Evolutionary conservation across 2,888 invertebrate genomes (phyloP), one percentile per base, ranked within the genome.

Genomic region (Apeira syringaria): DNA sequence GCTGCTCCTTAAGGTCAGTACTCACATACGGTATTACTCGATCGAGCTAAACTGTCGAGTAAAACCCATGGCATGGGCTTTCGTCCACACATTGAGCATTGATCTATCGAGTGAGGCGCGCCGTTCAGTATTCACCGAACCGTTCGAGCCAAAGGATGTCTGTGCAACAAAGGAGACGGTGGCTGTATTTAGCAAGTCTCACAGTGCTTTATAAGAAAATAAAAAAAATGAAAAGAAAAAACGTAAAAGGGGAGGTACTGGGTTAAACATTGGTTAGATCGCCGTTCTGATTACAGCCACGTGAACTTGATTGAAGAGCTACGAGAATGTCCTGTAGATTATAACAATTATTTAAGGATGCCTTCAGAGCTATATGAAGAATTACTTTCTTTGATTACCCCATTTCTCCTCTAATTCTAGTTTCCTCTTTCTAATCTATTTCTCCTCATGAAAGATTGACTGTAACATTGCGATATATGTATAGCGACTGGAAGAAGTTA

Each of bases 101-200:
- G 15, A 29, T 29, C 29, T 29, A 29, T 15, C 15, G 29, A 29
- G 29, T 15, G 29, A 29, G 8, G 15, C 15, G 13, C 15, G 15
- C 13, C 29, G 29, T 29, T 29, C 29, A 29, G 29, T 29, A 29
- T 29, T 29, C 29, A 15, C 29, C 29, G 29, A 29, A 29, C 29
- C 29, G 29, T 29, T 29, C 15, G 29, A 29, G 27, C 27, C 27
- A 12, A 27, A 27, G 5, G 27, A 27, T 27, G 27, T 27, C 11
- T 27, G 27, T 27, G 11, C 27, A 27, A 27, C 11, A 27, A 27
- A 27, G 27, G 27, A 27, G 27, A 27, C 27, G 12, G 27, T 27
- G 12, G 27, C 27, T 24, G 24, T 24, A 9, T 24, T 24, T 27
- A 27, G 27, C 12, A 27, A 27, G 11, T 27, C 27, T 27, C 27